phyloP scores from a whole-genome alignment of 1,140 invertebrate species.

The Drosophila subobscura region DNA sequence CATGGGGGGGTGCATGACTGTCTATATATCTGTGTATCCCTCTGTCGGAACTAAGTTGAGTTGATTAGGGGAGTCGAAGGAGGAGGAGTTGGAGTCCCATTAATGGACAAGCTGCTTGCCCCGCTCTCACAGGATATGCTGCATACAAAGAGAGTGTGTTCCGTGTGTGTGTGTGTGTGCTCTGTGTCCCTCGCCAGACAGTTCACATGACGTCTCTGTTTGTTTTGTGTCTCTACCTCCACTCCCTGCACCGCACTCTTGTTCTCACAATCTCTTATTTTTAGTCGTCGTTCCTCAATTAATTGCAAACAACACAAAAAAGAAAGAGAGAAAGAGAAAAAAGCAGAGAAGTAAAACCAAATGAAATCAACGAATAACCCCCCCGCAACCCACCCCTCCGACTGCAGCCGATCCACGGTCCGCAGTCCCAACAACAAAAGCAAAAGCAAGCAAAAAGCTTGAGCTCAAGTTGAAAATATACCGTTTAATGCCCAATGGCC shows the following conservation, averaged over 20 bases:
- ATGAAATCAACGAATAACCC: conserved; percentile 70
- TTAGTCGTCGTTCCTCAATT: conserved; percentile 70
- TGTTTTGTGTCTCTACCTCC: conserved; percentile 45
- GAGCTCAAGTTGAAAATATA: conserved; percentile 72
- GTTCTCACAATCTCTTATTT: conserved; percentile 40
- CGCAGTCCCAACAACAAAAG: conserved; percentile 38
- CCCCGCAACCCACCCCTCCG: neutral
- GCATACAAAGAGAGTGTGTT: conserved; percentile 54
- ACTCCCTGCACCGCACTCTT: neutral
- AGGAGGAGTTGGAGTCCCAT: conserved; percentile 35
- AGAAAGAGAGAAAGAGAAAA: conserved; percentile 55
- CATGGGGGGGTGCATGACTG: conserved; percentile 37
- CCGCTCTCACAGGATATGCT: conserved; percentile 63
- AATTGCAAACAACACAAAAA: conserved; percentile 57
- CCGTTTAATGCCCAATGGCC: conserved; percentile 77
- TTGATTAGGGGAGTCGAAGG: conserved; percentile 62
- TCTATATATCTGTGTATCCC: neutral
- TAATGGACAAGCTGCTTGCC: conserved; percentile 60
- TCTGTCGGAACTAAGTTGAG: conserved; percentile 40
- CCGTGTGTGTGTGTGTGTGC: too few species aligned
- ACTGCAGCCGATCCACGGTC: neutral
- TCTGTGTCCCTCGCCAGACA: conserved; percentile 41
- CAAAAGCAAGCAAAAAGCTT: conserved; percentile 52
- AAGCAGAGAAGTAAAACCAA: conserved; percentile 58
- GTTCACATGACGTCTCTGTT: conserved; percentile 80